Conservation (phyloP, 2,797 vertebrate species). For the Sebastes matsubarae region DNA sequence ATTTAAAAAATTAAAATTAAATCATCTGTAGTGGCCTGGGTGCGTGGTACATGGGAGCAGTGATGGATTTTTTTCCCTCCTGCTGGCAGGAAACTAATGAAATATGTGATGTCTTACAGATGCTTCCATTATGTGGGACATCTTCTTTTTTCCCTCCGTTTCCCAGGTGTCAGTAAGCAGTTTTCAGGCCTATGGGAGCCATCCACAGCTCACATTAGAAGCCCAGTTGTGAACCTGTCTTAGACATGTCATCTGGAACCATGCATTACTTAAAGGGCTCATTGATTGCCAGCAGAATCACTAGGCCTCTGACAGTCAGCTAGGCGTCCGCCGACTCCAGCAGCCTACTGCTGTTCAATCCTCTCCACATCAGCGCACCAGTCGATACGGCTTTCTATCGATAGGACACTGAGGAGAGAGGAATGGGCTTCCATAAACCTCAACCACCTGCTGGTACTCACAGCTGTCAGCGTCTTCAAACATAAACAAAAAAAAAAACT, state of each 20-base stretch:
- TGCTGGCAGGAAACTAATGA: conserved; percentile 61
- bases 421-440: conserved; percentile 49
- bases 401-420: conserved; percentile 48
- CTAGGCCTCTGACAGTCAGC: conserved; percentile 55
- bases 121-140: conserved; percentile 58
- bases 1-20: conserved; percentile 35
- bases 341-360: conserved; percentile 57
- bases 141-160: conserved; percentile 49
- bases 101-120: conserved; percentile 69
- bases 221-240: conserved; percentile 61
- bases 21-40: conserved; percentile 15
- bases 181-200: conserved; percentile 56
- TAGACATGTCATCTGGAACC: conserved; percentile 62
- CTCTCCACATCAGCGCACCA: conserved; percentile 47
- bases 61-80: conserved; percentile 49
- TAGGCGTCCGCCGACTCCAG: conserved; percentile 35
- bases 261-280: conserved; percentile 67
- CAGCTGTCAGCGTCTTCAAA: conserved; percentile 41
- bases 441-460: conserved; percentile 48
- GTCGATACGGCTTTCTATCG: conserved; percentile 64
- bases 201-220: conserved; percentile 60
- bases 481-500: conserved; percentile 30
- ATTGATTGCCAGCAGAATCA: conserved; percentile 67
- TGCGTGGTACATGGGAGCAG: conserved; percentile 7
- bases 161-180: conserved; percentile 59